Percentiles rank a stretch among this genome's conserved stretches.
Evolutionary conservation across 2,113 vertebrate genomes (phyloP).

Genomic region (Myiopsitta monachus): DNA sequence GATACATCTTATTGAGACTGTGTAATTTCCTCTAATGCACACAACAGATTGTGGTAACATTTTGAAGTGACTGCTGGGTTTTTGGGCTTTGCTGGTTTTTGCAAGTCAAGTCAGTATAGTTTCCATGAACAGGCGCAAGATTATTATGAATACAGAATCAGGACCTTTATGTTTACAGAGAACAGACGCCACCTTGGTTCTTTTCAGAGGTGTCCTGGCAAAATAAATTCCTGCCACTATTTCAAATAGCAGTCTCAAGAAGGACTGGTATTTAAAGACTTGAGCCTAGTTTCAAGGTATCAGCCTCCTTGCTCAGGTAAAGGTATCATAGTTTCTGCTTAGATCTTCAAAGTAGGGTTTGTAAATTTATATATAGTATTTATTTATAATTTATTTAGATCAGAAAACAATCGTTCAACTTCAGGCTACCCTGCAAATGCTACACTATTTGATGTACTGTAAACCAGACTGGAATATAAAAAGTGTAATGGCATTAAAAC

Average conservation of each 20-base stretch:
- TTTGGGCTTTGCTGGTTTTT: not conserved
- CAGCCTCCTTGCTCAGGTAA: not conserved
- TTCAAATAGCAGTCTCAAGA: not conserved
- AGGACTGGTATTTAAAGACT: not conserved
- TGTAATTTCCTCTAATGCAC: not conserved
- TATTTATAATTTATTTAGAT: not conserved
- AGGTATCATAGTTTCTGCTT: not conserved
- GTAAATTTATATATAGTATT: not conserved
- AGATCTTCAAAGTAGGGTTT: not conserved
- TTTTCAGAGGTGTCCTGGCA: not conserved
- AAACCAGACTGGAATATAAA: conserved; percentile 24
- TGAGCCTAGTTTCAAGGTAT: not conserved
- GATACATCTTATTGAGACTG: not conserved
- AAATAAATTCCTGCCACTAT: not conserved
- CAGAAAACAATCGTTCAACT: not conserved
- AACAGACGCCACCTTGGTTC: not conserved
- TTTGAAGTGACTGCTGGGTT: not conserved
- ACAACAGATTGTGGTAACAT: not conserved
- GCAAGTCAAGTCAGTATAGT: not conserved
- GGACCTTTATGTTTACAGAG: not conserved
- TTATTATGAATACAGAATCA: not conserved
- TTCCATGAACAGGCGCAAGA: not conserved
- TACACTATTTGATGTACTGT: not conserved
- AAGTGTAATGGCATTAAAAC: conserved; percentile 3
- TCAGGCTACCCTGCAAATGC: not conserved